phyloP scores from a whole-genome alignment of 1,140 invertebrate genomes.

The Caenorhabditis brenneri region DNA sequence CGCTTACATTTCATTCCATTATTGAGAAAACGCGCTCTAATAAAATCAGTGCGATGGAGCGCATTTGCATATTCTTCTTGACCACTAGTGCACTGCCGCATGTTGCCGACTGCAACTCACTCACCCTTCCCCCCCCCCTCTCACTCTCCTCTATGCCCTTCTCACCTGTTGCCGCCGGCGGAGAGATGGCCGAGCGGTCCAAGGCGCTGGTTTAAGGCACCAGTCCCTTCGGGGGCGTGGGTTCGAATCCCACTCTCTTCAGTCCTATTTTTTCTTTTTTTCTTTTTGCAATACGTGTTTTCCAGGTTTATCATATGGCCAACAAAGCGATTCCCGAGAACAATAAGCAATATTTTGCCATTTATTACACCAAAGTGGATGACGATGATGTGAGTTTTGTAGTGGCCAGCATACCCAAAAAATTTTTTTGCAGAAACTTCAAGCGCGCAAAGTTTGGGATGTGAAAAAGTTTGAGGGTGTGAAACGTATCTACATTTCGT shows the following conservation, averaged over 20 bases:
- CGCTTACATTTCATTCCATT: too few species aligned
- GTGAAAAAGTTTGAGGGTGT: neutral
- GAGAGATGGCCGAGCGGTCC: conserved; percentile 96
- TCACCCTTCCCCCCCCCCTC: too few species aligned
- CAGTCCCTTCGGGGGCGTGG: conserved; percentile 86
- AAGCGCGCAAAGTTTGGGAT: neutral
- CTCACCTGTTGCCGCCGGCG: neutral
- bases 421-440: neutral
- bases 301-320: conserved; percentile 53
- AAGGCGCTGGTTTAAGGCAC: conserved; percentile 99
- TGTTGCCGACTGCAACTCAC: neutral
- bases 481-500: neutral
- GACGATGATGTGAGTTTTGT: neutral
- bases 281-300: neutral
- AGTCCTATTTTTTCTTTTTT: conserved; percentile 29
- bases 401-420: neutral
- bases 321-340: conserved; percentile 59
- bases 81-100: neutral
- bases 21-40: too few species aligned
- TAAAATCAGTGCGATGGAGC: too few species aligned
- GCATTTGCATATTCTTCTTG: too few species aligned
- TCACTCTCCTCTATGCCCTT: too few species aligned
- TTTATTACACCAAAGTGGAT: conserved; percentile 59
- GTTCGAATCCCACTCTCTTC: conserved; percentile 71
- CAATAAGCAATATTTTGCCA: conserved; percentile 60